Percentiles rank a stretch among this genome's conserved stretches.
Conservation (phyloP, 2,888 invertebrate species). For the Heliconius hortense region DNA sequence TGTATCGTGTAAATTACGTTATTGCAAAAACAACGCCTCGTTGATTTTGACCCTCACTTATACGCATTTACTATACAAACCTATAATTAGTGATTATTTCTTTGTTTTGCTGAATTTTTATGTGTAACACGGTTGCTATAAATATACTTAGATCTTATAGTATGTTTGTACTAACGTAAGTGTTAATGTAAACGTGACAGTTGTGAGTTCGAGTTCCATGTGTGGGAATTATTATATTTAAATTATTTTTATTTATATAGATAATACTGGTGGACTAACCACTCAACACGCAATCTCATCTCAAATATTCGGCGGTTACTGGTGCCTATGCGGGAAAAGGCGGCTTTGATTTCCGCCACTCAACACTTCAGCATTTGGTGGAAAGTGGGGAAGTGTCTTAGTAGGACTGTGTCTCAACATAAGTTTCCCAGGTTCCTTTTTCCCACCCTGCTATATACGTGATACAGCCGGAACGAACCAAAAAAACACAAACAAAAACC, state of each 20-base stretch:
- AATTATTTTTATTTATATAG: too few relatives aligned
- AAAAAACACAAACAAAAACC: not conserved
- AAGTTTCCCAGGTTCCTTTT: not conserved
- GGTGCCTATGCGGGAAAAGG: too few relatives aligned
- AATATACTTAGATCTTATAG: not conserved
- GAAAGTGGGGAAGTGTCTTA: not conserved
- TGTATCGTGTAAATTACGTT: not conserved
- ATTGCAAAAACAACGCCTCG: conserved; percentile 1
- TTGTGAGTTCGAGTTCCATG: too few relatives aligned
- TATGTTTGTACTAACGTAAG: too few relatives aligned
- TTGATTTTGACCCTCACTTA: conserved; percentile 2
- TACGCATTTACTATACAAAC: not conserved
- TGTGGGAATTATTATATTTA: too few relatives aligned
- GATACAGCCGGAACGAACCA: not conserved
- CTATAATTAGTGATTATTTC: conserved; percentile 13
- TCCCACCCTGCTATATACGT: not conserved
- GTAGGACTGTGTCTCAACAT: not conserved
- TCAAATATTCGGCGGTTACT: not conserved
- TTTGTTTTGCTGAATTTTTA: not conserved
- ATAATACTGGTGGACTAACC: too few relatives aligned
- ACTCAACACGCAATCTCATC: not conserved
- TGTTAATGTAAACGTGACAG: too few relatives aligned
- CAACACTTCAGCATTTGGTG: not conserved
- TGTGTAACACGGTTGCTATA: not conserved
- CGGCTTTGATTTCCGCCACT: not conserved